Evolutionary conservation across 2,888 invertebrate species (phyloP), one percentile per base, ranked within the genome.

Genomic region (Lucinisca nassula): DNA sequence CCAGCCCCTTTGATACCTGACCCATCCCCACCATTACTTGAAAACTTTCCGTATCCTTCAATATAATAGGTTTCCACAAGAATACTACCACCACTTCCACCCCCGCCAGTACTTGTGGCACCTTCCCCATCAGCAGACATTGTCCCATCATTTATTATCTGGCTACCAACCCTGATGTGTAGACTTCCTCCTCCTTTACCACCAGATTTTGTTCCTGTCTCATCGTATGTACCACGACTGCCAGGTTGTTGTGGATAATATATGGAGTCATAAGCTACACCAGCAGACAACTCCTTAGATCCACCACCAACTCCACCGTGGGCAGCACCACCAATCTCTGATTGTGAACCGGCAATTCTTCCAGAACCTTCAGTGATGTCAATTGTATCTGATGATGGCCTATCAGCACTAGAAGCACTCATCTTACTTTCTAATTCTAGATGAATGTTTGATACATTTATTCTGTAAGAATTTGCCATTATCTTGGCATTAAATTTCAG

Each of bases 1-100:
- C 94, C 94, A 14, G 86, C 93, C 0, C 94, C 94, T 80, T 89
- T 90, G 21, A 27, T 49, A 12, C 84, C 84, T 67, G 30, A 78
- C 32, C 91, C 92, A 61, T 82, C 79, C 10, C 94, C 94, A 24
- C 94, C 94, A 37, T 79, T 77, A 61, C 84, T 79, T 10, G 93
- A 91, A 30, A 94, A 84, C 24, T 74, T 78, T 0, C 94, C 94
- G 70, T 93, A 93, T 17, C 94, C 94, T 82, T 94, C 93, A 75
- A 94, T 90, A 40, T 80, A 67, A 24, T 84, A 89, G 0, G 91
- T 75, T 40, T 91, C 85, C 1, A 93, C 88, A 85, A 88, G 88
- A 14, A 94, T 91, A 84, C 93, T 94, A 10, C 94, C 94, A 14
- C 93, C 94, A 84, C 94, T 94, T 0, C 94, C 94, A n/a, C 92